Percentiles rank a stretch among this genome's conserved stretches.
Conservation (phyloP, 2,888 invertebrate genomes). For the Tachina lurida region DNA sequence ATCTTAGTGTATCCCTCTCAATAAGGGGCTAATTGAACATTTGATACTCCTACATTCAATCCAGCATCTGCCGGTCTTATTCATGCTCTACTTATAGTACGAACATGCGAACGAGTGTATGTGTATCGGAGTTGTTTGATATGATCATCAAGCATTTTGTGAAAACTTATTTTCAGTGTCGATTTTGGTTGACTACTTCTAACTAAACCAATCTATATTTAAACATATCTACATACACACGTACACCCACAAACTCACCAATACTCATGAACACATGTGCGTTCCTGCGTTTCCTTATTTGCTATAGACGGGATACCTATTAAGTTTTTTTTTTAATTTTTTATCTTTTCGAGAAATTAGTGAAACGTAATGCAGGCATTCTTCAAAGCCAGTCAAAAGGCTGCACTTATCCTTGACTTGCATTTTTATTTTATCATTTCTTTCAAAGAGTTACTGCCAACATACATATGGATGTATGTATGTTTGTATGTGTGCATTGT, state of each 20-base stretch:
- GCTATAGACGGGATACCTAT: conserved; percentile 36
- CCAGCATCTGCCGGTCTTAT: conserved; percentile 32
- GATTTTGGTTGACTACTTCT: background rate
- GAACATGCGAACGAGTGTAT: background rate
- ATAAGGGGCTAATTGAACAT: conserved; percentile 49
- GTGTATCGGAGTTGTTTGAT: background rate
- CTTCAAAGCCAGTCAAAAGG: conserved; percentile 25
- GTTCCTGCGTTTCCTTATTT: background rate
- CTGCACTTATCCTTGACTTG: conserved; percentile 48
- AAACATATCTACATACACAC: background rate
- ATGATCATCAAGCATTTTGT: conserved; percentile 30
- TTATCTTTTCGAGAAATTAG: conserved; percentile 66
- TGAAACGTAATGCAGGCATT: conserved; percentile 69
- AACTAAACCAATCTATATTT: background rate
- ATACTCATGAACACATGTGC: background rate
- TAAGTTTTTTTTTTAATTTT: conserved; percentile 1
- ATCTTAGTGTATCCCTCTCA: conserved; percentile 40
- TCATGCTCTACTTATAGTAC: background rate
- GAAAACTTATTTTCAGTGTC: conserved; percentile 16
- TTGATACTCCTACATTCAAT: conserved; percentile 44
- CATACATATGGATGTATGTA: background rate
- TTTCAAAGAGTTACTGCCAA: conserved; percentile 53
- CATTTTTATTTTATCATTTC: conserved; percentile 2
- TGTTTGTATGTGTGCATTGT: background rate
- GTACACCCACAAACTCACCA: no score